Base-by-base conservation (phyloP, 2,797 vertebrate species). In the Steatocranus sp. region DNA sequence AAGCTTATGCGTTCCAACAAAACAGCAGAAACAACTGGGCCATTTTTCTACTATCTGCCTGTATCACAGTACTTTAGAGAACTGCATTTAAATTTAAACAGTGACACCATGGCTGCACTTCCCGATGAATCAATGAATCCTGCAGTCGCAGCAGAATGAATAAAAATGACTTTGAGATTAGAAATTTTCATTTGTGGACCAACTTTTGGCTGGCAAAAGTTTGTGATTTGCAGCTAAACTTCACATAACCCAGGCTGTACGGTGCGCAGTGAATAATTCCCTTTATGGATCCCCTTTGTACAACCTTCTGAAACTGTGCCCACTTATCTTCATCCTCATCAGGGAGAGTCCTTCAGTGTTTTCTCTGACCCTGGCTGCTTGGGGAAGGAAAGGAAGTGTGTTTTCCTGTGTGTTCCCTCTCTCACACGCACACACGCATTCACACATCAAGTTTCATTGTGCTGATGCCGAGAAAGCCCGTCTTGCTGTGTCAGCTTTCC, bases 401-500 rank as follows among this genome's bases (percentile, higher is more conserved):
- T 82, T n/a, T 76, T 70, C 48, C 23, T 49, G 51, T 53, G 68
- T 25, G 86, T 75, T 81, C 46, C 70, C 34, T 27, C 43, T 48
- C 25, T 68, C 36, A 41, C 36, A 30, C 10, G 10, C 41, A 18
- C 41, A 51, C 34, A 80, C 4, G 43, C 83, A 78, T 78, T 23
- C 82, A 48, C 54, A 79, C 87, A 88, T 86, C 66, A 84, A 86
- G 84, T 84, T 85, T 81, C 87, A 88, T 90, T 90, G 91, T 89
- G 89, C 88, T 90, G 88, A 92, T 90, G 89, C 90, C 8, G 78
- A 88, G 83, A 88, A 93, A 93, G 92, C 90, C 61, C 20, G 8
- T 86, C 90, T 91, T 87, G 91, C 92, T 92, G 93, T 86, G 93
- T 95, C 94, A 94, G 94, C 93, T 36, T 86, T 94, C 92, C 94